Conservation (phyloP, 2,797 vertebrate species). For the Tauraco hartlaubi region DNA sequence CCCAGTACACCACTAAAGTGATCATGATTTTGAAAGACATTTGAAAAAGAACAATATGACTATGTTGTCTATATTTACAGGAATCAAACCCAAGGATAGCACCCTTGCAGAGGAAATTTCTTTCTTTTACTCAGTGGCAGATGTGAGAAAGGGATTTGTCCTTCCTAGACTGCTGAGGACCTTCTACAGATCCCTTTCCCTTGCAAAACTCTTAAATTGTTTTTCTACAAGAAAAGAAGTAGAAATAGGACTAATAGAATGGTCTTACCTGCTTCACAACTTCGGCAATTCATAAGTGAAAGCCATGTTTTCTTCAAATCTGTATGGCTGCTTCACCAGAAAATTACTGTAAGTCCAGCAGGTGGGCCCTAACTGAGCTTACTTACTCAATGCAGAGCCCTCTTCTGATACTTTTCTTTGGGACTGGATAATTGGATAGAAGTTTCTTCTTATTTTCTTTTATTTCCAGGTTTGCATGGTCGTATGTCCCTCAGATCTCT, state of each 20-base stretch:
- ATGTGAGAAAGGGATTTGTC: not conserved
- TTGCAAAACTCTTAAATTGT: not conserved
- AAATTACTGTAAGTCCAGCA: not conserved
- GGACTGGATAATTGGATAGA: not conserved
- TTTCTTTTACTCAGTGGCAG: not conserved
- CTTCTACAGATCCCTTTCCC: not conserved
- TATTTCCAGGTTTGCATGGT: not conserved
- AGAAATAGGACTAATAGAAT: not conserved
- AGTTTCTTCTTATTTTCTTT: not conserved
- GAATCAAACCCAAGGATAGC: not conserved
- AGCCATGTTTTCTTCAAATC: not conserved
- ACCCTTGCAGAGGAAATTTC: not conserved
- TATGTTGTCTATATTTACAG: not conserved
- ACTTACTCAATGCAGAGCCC: not conserved
- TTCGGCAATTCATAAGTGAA: not conserved
- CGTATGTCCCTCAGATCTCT: not conserved
- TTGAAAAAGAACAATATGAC: not conserved
- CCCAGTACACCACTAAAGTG: not conserved
- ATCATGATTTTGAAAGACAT: not conserved
- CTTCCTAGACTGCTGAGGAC: not conserved
- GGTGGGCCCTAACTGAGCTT: not conserved
- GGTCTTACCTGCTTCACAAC: not conserved
- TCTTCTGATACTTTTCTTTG: not conserved
- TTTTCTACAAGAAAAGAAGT: not conserved
- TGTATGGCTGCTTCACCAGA: not conserved